Base-by-base conservation (phyloP, 2,797 vertebrate species). In the Leptoclinus maculatus region DNA sequence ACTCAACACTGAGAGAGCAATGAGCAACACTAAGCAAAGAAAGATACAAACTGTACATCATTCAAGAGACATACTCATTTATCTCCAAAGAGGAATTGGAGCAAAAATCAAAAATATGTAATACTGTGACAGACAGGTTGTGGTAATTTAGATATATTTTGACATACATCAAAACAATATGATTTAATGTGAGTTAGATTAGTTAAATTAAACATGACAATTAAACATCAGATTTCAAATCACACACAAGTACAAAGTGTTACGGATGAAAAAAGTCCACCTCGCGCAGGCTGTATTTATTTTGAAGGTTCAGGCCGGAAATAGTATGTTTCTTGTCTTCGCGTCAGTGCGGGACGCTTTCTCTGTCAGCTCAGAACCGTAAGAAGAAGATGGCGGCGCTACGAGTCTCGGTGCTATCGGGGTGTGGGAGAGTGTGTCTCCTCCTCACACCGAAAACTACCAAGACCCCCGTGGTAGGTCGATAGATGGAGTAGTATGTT, bases 341-440 rank as follows among this genome's bases (percentile, higher is more conserved):
- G 6, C 7, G n/a, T 43, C 16, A 13, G 3, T 47, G 8, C 29
- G 8, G 1, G 4, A 16, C 39, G 16, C 32, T 21, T 21, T 14
- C 43, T 34, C 2, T 21, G 2, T 19, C 54, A 53, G 58, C 21
- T 74, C 39, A 70, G 4, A 82, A 66, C 39, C 27, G 51, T 62
- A 75, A 88, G 82, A 94, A 88, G 80, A 94, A 94, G 56, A 95
- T 95, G 95, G 95, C 95, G 88, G 95, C 95, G 88, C 74, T 96
- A 59, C 92, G 95, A 84, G 91, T 86, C 49, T 89, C 76, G 71
- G 91, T 90, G 83, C 82, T 91, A 27, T 86, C 93, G 73, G 92
- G 94, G 69, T 86, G 84, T 60, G 92, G 95, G 73, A 95, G 92
- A 90, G 75, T 34, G 32, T 34, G 32, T 34, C 32, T 86, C 59